phyloP scores from a whole-genome alignment of 2,797 vertebrate species.

The Syndactyla subalaris region DNA sequence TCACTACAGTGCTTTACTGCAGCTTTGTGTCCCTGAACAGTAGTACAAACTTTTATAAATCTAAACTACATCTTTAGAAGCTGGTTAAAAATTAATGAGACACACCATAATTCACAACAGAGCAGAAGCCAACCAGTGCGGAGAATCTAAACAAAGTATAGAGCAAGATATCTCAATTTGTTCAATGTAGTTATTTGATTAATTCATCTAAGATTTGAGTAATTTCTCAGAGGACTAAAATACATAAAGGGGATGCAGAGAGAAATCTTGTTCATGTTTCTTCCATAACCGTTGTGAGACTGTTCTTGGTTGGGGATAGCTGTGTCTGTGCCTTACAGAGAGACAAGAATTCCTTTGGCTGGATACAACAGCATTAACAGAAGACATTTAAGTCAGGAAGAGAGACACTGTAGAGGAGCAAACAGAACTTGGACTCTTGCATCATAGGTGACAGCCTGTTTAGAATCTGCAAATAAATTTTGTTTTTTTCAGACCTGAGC shows the following conservation, averaged over 20 bases:
- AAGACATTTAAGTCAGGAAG: background rate
- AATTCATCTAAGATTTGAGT: background rate
- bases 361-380: background rate
- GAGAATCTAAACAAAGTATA: background rate
- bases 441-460: background rate
- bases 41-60: background rate
- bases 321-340: background rate
- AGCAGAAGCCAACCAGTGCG: background rate
- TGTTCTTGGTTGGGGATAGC: background rate
- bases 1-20: background rate
- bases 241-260: fast-evolving
- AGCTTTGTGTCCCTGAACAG: background rate
- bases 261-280: background rate
- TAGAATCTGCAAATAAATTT: background rate
- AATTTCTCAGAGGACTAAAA: background rate
- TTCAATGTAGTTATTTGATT: background rate
- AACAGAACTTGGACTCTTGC: background rate
- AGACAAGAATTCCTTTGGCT: background rate
- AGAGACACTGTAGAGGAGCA: background rate
- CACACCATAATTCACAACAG: fast-evolving
- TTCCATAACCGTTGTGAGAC: background rate
- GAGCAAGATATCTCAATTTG: background rate
- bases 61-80: background rate
- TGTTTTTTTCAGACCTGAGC: background rate
- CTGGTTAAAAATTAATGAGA: background rate